Percentiles rank a stretch among this genome's conserved stretches.
Evolutionary conservation across 1,140 invertebrate genomes (phyloP).

Genomic region (Protaetia brevitarsis): DNA sequence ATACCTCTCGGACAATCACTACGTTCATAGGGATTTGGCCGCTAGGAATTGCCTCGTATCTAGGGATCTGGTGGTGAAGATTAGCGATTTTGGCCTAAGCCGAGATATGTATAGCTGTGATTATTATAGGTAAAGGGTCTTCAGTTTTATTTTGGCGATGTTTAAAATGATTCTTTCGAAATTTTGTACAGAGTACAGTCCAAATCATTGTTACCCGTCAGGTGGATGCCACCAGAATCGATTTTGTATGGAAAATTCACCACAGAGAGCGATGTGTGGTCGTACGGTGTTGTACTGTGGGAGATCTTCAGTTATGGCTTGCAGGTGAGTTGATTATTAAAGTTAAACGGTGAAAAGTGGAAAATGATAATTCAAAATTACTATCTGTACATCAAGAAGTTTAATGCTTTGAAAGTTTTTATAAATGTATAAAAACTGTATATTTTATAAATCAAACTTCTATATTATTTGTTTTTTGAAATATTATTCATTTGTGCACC

Average conservation of each 20-base stretch:
- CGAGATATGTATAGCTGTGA: constrained; percentile 88
- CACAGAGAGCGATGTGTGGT: constrained; percentile 97
- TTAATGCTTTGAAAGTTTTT: too few species aligned
- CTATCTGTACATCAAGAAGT: too few species aligned
- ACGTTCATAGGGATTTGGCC: constrained; percentile 94
- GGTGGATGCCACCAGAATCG: constrained; percentile 96
- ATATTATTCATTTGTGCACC: too few species aligned
- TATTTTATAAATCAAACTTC: too few species aligned
- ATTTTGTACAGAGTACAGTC: constrained; percentile 66
- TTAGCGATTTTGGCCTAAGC: constrained; percentile 95
- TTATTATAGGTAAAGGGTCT: constrained; percentile 61
- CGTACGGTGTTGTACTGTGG: constrained; percentile 97
- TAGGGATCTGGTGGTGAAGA: constrained; percentile 90
- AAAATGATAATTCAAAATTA: too few species aligned
- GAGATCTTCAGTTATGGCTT: constrained; percentile 96
- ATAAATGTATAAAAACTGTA: too few species aligned
- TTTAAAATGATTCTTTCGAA: constrained; percentile 38
- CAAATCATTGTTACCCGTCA: constrained; percentile 77
- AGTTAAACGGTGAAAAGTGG: too few species aligned
- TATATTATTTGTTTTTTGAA: too few species aligned
- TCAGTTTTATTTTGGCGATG: constrained; percentile 21
- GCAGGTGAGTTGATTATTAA: constrained; percentile 74
- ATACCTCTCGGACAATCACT: constrained; percentile 90
- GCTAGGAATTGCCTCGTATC: constrained; percentile 95
- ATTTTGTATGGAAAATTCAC: constrained; percentile 97